Evolutionary conservation across 2,888 invertebrate genomes (phyloP).

Genomic region (Melieria picta): DNA sequence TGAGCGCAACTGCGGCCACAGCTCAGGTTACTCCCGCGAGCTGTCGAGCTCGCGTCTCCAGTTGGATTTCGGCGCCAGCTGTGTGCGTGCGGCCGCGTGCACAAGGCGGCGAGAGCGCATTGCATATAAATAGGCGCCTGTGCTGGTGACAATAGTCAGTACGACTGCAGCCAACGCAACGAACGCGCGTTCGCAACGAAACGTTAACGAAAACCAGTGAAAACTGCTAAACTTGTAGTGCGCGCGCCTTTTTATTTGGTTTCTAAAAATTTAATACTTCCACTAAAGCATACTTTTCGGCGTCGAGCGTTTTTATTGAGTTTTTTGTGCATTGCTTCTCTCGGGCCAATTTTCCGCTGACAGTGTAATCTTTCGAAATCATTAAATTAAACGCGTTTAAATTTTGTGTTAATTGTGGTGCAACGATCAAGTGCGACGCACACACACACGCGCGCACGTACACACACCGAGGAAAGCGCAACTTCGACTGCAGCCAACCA

Average conservation of each 20-base stretch:
- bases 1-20: constrained; percentile 18
- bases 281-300: constrained; percentile 19
- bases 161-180: constrained; percentile 27
- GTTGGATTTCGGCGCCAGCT: background rate
- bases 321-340: no score
- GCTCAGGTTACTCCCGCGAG: constrained; percentile 30
- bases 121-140: constrained; percentile 34
- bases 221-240: constrained; percentile 10
- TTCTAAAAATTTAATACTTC: background rate
- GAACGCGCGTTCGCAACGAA: constrained; percentile 28
- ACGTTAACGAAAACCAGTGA: constrained; percentile 13
- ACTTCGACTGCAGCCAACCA: no score
- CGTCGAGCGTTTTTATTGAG: background rate
- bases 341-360: no score
- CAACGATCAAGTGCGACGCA: background rate
- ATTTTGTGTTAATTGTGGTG: constrained; percentile 1
- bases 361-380: no score
- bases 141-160: constrained; percentile 20
- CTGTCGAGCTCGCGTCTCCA: background rate
- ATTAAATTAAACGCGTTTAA: background rate
- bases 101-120: constrained; percentile 12
- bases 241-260: background rate
- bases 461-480: no score
- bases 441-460: background rate
- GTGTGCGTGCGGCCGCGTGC: background rate